Evolutionary conservation across 2,797 vertebrate species (phyloP).

Genomic region (Coccyzus lansbergi): DNA sequence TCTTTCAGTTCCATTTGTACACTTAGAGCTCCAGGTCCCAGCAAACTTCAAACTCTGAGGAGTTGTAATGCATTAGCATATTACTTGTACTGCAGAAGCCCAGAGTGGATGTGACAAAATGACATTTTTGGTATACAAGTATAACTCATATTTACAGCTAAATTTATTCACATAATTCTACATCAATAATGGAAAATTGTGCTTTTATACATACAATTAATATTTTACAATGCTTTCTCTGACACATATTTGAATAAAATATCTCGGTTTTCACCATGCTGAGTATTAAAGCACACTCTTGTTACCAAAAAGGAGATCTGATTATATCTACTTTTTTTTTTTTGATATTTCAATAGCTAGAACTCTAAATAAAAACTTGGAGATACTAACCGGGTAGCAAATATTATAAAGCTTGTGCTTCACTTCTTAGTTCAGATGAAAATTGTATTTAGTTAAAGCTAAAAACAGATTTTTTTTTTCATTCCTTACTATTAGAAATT

Average conservation of each 20-base stretch:
- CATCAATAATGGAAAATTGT: neutral
- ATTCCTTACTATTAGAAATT: fast-evolving
- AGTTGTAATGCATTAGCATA: neutral
- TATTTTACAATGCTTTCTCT: neutral
- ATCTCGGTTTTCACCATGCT: neutral
- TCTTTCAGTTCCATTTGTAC: neutral
- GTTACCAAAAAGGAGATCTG: neutral
- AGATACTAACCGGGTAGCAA: neutral
- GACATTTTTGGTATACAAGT: fast-evolving
- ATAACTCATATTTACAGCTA: neutral
- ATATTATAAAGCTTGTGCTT: neutral
- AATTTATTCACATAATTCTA: neutral
- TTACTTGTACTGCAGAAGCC: neutral
- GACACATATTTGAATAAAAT: neutral
- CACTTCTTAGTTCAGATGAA: neutral
- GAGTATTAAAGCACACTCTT: neutral
- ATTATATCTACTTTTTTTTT: no score
- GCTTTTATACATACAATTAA: neutral
- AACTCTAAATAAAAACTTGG: neutral
- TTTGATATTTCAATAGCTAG: neutral
- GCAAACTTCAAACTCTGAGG: neutral
- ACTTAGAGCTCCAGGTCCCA: neutral
- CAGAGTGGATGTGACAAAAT: neutral
- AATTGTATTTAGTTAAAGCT: neutral
- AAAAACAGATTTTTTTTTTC: neutral